Percentiles rank a stretch among this genome's conserved stretches.
Evolutionary conservation across 2,797 vertebrate species (phyloP).

Genomic region (Cryptoprocta ferox): DNA sequence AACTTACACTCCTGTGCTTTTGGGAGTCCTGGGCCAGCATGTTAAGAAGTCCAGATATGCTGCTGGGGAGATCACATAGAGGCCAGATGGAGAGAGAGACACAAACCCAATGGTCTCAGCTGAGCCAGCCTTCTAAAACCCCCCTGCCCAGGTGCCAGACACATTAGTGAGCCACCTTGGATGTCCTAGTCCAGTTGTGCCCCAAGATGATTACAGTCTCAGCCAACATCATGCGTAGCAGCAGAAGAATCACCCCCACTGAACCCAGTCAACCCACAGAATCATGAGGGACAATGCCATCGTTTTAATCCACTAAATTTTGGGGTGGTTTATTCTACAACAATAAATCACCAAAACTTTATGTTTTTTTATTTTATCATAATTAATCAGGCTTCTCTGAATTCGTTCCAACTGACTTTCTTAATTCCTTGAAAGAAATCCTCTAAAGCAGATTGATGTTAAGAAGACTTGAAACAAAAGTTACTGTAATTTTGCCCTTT

Average conservation of each 20-base stretch:
- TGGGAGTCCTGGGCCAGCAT: not conserved
- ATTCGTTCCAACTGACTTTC: not conserved
- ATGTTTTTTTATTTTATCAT: not conserved
- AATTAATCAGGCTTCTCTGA: constrained; percentile 27
- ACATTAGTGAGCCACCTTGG: not conserved
- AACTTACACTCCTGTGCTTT: not conserved
- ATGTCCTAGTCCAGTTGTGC: not conserved
- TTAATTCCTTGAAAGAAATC: constrained; percentile 35
- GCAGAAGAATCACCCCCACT: not conserved
- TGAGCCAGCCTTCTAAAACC: not conserved
- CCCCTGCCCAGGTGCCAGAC: not conserved
- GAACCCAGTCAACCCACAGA: not conserved
- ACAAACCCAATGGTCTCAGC: not conserved
- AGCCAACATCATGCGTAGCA: not conserved
- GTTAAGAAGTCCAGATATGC: not conserved
- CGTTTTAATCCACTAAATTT: not conserved
- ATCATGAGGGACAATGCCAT: not conserved
- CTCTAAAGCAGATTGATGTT: not conserved
- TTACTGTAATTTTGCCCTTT: not conserved
- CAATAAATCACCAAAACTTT: not conserved
- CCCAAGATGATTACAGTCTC: not conserved
- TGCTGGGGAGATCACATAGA: not conserved
- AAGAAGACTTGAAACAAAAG: not conserved
- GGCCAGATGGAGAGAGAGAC: constrained; percentile 3
- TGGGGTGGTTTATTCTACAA: not conserved